A percentile compares a stretch with the other conserved stretches of the same genome.
phyloP scores from a whole-genome alignment of 2,797 vertebrate species.

The Anabas testudineus region DNA sequence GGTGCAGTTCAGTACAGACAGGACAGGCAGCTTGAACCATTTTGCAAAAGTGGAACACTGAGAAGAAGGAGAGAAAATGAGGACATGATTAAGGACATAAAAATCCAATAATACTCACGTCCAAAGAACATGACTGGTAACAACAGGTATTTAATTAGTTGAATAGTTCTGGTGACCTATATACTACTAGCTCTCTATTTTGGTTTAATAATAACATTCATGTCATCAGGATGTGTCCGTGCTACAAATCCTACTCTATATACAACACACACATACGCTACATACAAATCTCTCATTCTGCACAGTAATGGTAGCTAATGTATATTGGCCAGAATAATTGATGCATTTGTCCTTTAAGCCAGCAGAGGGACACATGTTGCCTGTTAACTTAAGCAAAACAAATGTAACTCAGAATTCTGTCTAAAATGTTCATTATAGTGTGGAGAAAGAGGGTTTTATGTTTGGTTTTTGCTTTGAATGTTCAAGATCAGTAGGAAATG shows the following conservation, averaged over 20 bases:
- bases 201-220: not conserved
- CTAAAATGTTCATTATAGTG: slow-evolving; percentile 7
- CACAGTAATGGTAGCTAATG: not conserved
- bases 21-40: not conserved
- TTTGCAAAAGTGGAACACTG: slow-evolving; percentile 35
- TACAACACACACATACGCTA: not conserved
- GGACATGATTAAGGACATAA: slow-evolving; percentile 56
- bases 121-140: slow-evolving; percentile 28
- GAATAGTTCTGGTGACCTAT: slow-evolving; percentile 11
- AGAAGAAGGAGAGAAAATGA: slow-evolving; percentile 35
- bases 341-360: slow-evolving; percentile 17
- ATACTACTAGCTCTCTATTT: not conserved
- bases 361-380: slow-evolving; percentile 36
- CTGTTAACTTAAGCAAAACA: not conserved
- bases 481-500: slow-evolving; percentile 49
- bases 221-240: slow-evolving; percentile 11
- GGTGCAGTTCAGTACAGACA: not conserved
- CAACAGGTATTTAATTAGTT: slow-evolving; percentile 36
- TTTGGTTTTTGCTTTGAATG: slow-evolving; percentile 38
- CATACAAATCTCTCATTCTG: slow-evolving; percentile 20
- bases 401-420: not conserved
- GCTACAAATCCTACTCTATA: slow-evolving; percentile 5
- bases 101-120: slow-evolving; percentile 30
- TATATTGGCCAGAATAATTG: not conserved
- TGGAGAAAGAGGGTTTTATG: slow-evolving; percentile 30